A percentile compares a stretch with the other conserved stretches of the same genome.
These are phyloP conservation scores for Lamellibrachia luymesi DNA, from an alignment of 1,140 invertebrate species.

Conservation along the genomic window DNA sequence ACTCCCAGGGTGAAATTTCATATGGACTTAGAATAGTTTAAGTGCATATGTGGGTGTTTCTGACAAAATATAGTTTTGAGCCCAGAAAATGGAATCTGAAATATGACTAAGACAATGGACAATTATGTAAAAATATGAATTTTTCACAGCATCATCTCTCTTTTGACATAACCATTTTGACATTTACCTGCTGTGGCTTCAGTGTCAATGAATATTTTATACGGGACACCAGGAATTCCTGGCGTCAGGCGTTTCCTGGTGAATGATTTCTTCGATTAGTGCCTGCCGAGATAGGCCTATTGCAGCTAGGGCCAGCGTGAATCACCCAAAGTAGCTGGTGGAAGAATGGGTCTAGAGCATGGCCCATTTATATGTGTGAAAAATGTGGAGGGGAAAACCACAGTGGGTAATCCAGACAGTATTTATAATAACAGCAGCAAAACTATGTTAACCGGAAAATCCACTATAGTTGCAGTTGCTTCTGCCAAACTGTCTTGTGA, in stretches of 20 bases:
- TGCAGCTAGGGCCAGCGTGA: not conserved
- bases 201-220: constrained; percentile 1
- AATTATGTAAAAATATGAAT: not conserved
- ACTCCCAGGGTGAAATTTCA: not conserved
- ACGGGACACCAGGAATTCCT: not conserved
- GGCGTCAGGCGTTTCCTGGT: not conserved
- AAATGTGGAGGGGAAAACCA: not conserved
- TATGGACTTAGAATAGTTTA: not conserved
- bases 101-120: not conserved
- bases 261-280: not conserved
- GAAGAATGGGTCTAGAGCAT: not conserved
- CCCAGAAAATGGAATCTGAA: not conserved
- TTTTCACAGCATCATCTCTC: not conserved
- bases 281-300: not conserved
- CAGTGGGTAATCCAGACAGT: not conserved
- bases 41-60: not conserved
- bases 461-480: not conserved
- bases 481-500: not conserved
- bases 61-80: not conserved
- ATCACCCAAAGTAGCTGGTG: not conserved
- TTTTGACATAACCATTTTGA: not conserved
- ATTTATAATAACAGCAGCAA: not conserved
- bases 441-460: not conserved
- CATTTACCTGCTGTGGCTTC: not conserved
- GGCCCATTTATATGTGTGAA: not conserved